Conservation (phyloP, 1,140 invertebrate genomes). For the Eumeta japonica region DNA sequence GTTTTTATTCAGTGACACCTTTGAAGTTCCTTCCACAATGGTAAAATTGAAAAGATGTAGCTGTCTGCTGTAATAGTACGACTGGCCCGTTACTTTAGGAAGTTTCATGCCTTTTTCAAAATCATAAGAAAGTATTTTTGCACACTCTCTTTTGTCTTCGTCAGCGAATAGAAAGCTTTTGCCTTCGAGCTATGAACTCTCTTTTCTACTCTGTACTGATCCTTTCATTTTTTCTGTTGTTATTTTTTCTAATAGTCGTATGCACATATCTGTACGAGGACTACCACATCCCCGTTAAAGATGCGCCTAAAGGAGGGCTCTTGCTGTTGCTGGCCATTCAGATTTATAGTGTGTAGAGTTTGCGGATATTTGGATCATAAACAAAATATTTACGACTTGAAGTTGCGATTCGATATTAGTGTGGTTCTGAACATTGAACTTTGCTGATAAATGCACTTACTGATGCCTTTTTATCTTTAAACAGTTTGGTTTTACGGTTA, state of each 20-base stretch:
- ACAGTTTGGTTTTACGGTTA: too few species aligned
- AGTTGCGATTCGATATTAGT: too few species aligned
- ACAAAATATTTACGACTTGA: too few species aligned
- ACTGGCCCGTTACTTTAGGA: constrained; percentile 17
- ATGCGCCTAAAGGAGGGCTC: constrained; percentile 4
- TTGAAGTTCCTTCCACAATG: constrained; percentile 15
- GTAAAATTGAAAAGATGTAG: constrained; percentile 18
- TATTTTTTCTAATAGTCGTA: constrained; percentile 9
- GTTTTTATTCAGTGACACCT: constrained; percentile 5
- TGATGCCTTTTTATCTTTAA: too few species aligned
- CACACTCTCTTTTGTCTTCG: constrained; percentile 2
- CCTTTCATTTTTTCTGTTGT: constrained; percentile 10
- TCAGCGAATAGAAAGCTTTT: constrained; percentile 13
- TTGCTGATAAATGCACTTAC: too few species aligned
- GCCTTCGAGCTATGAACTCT: constrained; percentile 9
- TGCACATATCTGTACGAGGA: constrained; percentile 11
- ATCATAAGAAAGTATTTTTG: constrained; percentile 11
- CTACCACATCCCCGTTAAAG: constrained; percentile 7
- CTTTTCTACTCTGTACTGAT: constrained; percentile 7
- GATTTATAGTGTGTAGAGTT: too few species aligned
- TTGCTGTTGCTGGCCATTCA: too few species aligned
- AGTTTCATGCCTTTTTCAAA: constrained; percentile 14
- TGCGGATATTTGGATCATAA: too few species aligned
- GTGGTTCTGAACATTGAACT: too few species aligned
- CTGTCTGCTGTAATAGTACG: constrained; percentile 16